Percentiles rank a stretch among this genome's conserved stretches.
These are phyloP conservation scores for Caenorhabditis sp. DNA, from an alignment of 2,888 invertebrate species.

Conservation along the genomic window DNA sequence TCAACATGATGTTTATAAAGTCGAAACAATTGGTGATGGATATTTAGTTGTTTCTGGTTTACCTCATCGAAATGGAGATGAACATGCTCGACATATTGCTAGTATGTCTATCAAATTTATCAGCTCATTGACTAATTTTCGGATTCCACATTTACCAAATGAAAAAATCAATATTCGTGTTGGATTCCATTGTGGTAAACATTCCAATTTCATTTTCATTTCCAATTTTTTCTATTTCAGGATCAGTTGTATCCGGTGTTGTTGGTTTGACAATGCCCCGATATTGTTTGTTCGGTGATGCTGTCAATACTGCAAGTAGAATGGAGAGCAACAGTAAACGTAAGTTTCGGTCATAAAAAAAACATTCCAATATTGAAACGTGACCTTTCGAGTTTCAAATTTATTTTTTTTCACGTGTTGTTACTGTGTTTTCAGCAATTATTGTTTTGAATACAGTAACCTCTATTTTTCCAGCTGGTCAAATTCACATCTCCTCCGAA, in stretches of 20 bases:
- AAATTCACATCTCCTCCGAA: slow-evolving; percentile 28
- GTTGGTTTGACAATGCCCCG: slow-evolving; percentile 64
- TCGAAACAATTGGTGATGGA: slow-evolving; percentile 67
- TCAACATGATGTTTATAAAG: slow-evolving; percentile 64
- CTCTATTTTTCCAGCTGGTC: slow-evolving; percentile 17
- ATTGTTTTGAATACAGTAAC: not conserved
- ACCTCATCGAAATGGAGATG: slow-evolving; percentile 59
- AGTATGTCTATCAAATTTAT: slow-evolving; percentile 59
- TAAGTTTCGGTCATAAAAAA: no score
- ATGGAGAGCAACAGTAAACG: slow-evolving; percentile 60
- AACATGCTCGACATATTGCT: slow-evolving; percentile 55
- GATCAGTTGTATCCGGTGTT: slow-evolving; percentile 59
- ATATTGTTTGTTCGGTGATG: slow-evolving; percentile 58
- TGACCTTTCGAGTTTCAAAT: no score
- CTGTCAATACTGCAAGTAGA: slow-evolving; percentile 56
- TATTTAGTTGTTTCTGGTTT: slow-evolving; percentile 66
- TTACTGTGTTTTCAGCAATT: not conserved
- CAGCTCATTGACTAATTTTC: slow-evolving; percentile 44
- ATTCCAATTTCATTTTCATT: not conserved
- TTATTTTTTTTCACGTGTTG: no score
- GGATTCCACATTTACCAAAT: slow-evolving; percentile 60
- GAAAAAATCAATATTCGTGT: slow-evolving; percentile 64
- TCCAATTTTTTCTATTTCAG: slow-evolving; percentile 4
- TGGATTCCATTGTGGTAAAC: slow-evolving; percentile 60
- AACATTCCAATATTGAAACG: no score